Conservation (phyloP, 2,113 vertebrate species). For the Chamaea fasciata region DNA sequence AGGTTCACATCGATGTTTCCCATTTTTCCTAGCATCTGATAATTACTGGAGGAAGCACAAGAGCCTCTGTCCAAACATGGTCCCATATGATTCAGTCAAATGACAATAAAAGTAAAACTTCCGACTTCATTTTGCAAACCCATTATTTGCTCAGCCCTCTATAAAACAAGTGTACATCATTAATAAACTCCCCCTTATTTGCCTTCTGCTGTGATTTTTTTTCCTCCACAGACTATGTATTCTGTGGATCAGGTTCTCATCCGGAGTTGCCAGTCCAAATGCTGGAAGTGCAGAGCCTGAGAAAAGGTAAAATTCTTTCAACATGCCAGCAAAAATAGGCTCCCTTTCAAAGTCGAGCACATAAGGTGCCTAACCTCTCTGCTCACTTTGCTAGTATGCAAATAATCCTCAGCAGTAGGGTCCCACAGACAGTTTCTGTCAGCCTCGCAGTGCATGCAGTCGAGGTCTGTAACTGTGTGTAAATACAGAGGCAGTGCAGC, state of each 20-base stretch:
- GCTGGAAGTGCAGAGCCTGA: neutral
- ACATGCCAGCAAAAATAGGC: neutral
- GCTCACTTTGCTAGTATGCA: neutral
- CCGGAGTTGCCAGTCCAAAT: neutral
- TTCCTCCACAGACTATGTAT: neutral
- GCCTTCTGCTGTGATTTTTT: neutral
- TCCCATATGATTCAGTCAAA: neutral
- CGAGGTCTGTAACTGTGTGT: rapidly evolving
- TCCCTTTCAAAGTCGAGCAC: neutral
- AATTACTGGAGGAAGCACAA: neutral
- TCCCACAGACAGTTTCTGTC: neutral
- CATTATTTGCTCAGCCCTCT: neutral
- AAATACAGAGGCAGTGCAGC: neutral
- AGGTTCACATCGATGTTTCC: neutral
- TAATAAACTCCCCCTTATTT: neutral
- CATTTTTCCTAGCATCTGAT: neutral
- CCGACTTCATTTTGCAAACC: neutral
- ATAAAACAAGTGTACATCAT: neutral
- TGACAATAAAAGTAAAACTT: neutral
- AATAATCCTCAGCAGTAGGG: rapidly evolving
- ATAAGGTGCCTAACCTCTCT: neutral
- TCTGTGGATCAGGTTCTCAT: neutral
- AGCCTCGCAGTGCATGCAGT: rapidly evolving
- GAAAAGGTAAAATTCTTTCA: neutral
- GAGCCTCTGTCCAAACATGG: neutral